A percentile compares a stretch with the other conserved stretches of the same genome.
phyloP scores from a whole-genome alignment of 1,140 invertebrate species.

The Calliopsis andreniformis region DNA sequence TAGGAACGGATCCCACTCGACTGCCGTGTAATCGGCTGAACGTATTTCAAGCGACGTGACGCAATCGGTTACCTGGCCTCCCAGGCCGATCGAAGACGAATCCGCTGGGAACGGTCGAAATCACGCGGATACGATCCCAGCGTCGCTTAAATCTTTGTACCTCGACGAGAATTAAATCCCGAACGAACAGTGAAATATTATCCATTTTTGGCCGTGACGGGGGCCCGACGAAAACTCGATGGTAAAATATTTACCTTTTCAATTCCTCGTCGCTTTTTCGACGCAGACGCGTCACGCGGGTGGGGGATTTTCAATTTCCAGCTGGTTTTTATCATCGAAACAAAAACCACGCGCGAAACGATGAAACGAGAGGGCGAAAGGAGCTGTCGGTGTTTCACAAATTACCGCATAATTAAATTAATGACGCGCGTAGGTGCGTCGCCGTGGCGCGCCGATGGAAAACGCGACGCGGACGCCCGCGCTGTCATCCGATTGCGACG shows the following conservation, averaged over 20 bases:
- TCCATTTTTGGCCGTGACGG: no score
- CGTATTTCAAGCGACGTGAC: slow-evolving; percentile 52
- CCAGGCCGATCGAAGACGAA: slow-evolving; percentile 14
- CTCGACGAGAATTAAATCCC: slow-evolving; percentile 11
- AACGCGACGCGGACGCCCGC: not conserved
- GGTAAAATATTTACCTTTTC: no score
- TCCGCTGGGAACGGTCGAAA: not conserved
- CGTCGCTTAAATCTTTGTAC: not conserved
- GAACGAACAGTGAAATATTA: no score
- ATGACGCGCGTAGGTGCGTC: slow-evolving; percentile 16
- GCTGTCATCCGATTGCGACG: slow-evolving; percentile 39
- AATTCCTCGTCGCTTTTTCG: no score
- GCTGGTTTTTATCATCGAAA: not conserved
- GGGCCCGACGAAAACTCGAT: no score
- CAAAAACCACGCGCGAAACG: not conserved
- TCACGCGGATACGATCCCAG: slow-evolving; percentile 21
- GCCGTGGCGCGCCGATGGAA: not conserved
- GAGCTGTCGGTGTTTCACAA: slow-evolving; percentile 38
- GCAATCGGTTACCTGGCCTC: slow-evolving; percentile 57
- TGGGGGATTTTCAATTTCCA: not conserved
- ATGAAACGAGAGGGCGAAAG: slow-evolving; percentile 18
- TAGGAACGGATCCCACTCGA: slow-evolving; percentile 41
- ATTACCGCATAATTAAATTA: slow-evolving; percentile 48
- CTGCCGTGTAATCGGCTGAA: slow-evolving; percentile 49
- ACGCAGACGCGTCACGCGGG: no score